Conservation (phyloP, 1,140 invertebrate species). For the Drosophila rufa region DNA sequence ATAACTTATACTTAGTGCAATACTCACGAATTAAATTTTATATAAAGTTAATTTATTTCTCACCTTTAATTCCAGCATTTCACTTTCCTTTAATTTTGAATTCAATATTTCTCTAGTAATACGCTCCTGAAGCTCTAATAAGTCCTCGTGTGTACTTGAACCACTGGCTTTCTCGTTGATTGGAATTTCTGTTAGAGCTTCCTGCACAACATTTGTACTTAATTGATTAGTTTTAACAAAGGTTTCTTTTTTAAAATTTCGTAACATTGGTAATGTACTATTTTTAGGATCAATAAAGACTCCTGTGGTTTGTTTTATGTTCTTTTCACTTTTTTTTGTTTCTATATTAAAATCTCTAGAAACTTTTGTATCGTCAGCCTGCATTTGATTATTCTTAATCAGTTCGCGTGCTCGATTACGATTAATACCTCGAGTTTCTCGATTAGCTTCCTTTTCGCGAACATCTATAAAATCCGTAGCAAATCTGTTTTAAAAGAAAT, state of each 20-base stretch:
- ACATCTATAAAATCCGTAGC: conserved; percentile 96
- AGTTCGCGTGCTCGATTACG: conserved; percentile 42
- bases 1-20: too few species aligned
- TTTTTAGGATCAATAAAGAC: conserved; percentile 18
- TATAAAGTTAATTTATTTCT: conserved; percentile 15
- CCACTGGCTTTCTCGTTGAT: conserved; percentile 17
- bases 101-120: conserved; percentile 84
- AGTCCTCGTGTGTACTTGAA: conserved; percentile 54
- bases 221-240: conserved; percentile 18
- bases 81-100: conserved; percentile 81
- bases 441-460: conserved; percentile 91
- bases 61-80: conserved; percentile 84
- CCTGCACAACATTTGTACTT: conserved; percentile 10
- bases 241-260: conserved; percentile 8
- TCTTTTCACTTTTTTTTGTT: not conserved
- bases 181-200: conserved; percentile 7
- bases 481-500: conserved; percentile 88
- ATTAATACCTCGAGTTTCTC: conserved; percentile 67
- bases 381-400: conserved; percentile 44
- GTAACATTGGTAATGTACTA: conserved; percentile 16
- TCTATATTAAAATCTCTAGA: conserved; percentile 6
- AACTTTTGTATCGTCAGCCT: conserved; percentile 48
- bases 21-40: not conserved
- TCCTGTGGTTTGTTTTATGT: conserved; percentile 6
- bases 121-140: conserved; percentile 79